Conservation (phyloP, 2,888 invertebrate species). For the Cremastinae sp. region DNA sequence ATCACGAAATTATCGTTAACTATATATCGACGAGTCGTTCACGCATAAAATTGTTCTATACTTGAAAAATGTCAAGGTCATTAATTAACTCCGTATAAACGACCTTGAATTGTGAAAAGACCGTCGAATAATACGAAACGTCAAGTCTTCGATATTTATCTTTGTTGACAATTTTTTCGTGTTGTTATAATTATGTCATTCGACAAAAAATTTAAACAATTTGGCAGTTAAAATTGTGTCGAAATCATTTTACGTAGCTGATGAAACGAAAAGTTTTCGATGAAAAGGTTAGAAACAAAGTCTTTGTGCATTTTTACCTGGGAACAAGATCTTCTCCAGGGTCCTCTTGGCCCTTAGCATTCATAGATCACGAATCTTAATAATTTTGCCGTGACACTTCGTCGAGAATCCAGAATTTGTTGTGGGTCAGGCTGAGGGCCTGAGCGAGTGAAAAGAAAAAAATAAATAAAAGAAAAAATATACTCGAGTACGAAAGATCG, state of each 20-base stretch:
- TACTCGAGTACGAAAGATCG: conserved; percentile 12
- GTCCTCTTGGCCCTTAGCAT: conserved; percentile 78
- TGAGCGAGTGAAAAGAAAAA: neutral
- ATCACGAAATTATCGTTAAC: too few species aligned
- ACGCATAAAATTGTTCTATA: too few species aligned
- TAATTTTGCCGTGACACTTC: conserved; percentile 66
- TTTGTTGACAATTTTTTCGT: too few species aligned
- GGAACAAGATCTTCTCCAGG: conserved; percentile 79
- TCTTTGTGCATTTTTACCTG: conserved; percentile 70
- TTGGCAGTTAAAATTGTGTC: too few species aligned
- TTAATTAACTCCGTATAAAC: too few species aligned
- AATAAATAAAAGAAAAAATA: conserved; percentile 17
- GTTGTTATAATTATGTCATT: neutral
- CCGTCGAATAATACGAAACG: too few species aligned
- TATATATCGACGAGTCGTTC: too few species aligned
- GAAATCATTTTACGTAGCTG: neutral
- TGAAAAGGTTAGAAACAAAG: conserved; percentile 13
- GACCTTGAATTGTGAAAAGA: too few species aligned
- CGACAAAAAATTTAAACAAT: neutral
- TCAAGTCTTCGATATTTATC: neutral
- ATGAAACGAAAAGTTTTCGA: neutral
- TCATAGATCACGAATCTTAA: conserved; percentile 77
- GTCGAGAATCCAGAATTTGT: conserved; percentile 53
- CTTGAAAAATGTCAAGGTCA: too few species aligned
- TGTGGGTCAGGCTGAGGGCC: conserved; percentile 16